phyloP scores from a whole-genome alignment of 2,888 invertebrate species.

The Hydriomena furcata region DNA sequence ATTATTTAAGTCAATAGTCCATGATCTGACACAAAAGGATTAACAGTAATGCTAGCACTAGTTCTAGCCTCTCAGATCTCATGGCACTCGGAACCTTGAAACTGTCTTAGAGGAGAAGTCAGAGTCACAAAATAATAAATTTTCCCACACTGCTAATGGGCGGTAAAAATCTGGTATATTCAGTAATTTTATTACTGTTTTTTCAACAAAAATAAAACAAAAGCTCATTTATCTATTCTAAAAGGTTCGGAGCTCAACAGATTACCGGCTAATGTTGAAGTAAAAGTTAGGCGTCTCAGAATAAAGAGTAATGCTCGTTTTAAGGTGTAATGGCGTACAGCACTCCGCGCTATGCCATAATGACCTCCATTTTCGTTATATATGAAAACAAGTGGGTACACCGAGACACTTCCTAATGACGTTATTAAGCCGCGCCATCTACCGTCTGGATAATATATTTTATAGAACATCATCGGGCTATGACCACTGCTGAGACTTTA shows the following conservation, averaged over 20 bases:
- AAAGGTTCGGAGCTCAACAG: slow-evolving; percentile 29
- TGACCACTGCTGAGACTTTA: neutral
- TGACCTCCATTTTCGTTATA: slow-evolving; percentile 63
- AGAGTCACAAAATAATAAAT: too few species aligned
- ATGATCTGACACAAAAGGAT: too few species aligned
- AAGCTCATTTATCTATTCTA: slow-evolving; percentile 14
- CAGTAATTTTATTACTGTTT: neutral
- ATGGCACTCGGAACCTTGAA: too few species aligned
- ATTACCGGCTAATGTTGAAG: slow-evolving; percentile 41
- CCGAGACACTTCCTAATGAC: slow-evolving; percentile 60
- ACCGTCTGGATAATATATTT: slow-evolving; percentile 3
- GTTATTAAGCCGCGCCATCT: slow-evolving; percentile 38
- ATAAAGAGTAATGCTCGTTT: slow-evolving; percentile 63
- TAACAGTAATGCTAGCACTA: too few species aligned
- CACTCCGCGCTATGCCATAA: slow-evolving; percentile 69
- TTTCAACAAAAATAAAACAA: neutral
- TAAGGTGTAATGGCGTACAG: slow-evolving; percentile 62
- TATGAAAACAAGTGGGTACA: slow-evolving; percentile 70
- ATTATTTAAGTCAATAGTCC: too few species aligned
- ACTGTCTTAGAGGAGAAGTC: too few species aligned
- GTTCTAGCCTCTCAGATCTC: too few species aligned
- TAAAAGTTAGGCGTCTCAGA: slow-evolving; percentile 52
- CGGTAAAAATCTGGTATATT: too few species aligned
- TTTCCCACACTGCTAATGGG: too few species aligned
- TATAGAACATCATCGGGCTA: neutral